These are phyloP conservation scores for Bubo bubo DNA, from an alignment of 2,113 vertebrate genomes.

Conservation along the genomic window DNA sequence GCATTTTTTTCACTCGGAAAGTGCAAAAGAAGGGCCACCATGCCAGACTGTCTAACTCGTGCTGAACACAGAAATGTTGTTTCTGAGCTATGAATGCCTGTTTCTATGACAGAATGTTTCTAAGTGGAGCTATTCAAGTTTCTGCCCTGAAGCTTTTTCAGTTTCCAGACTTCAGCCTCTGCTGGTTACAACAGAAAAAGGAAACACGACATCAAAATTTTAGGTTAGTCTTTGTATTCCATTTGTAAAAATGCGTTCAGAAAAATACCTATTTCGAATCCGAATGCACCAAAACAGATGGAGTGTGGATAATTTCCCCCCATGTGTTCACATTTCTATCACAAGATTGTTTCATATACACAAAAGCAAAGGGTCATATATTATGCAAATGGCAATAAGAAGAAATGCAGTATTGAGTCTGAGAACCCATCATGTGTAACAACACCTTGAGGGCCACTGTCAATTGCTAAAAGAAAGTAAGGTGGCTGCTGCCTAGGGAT, in stretches of 20 bases:
- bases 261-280: not conserved
- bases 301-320: not conserved
- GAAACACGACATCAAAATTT: not conserved
- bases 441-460: conserved; percentile 21
- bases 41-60: not conserved
- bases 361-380: conserved; percentile 30
- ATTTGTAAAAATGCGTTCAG: not conserved
- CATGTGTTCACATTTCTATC: not conserved
- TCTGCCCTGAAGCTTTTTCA: not conserved
- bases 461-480: conserved; percentile 53
- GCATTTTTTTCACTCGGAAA: not conserved
- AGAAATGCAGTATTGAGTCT: conserved; percentile 25
- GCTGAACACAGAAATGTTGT: not conserved
- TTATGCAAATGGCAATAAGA: conserved; percentile 25
- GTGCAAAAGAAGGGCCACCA: not conserved
- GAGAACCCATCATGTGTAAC: not conserved
- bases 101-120: not conserved
- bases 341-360: not conserved
- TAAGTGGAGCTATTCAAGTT: not conserved
- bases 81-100: not conserved
- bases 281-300: not conserved
- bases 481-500: conserved; percentile 38
- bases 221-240: not conserved
- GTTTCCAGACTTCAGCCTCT: not conserved
- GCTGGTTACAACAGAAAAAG: not conserved